phyloP scores from a whole-genome alignment of 2,113 vertebrate genomes.

The Labrus mixtus region DNA sequence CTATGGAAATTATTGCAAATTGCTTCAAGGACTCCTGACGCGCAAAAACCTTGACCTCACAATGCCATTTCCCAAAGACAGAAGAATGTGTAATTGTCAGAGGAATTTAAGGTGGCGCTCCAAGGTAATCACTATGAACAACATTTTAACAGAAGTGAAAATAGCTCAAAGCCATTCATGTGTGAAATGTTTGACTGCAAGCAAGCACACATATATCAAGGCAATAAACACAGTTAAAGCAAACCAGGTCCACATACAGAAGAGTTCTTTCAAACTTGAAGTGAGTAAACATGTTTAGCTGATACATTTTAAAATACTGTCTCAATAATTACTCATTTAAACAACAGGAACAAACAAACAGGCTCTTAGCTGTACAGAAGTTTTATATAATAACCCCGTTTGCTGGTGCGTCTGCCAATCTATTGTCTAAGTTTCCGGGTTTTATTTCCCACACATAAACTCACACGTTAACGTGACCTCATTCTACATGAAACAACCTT shows the following conservation, averaged over 20 bases:
- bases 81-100: constrained; percentile 70
- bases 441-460: constrained; percentile 81
- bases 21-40: constrained; percentile 83
- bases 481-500: constrained; percentile 89
- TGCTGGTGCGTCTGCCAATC: constrained; percentile 71
- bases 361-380: constrained; percentile 58
- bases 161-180: constrained; percentile 49
- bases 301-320: constrained; percentile 21
- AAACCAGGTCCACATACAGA: constrained; percentile 29
- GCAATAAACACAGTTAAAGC: constrained; percentile 23
- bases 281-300: constrained; percentile 42
- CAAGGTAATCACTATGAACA: constrained; percentile 61
- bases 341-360: constrained; percentile 75
- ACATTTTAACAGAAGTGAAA: constrained; percentile 59
- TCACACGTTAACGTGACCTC: constrained; percentile 77
- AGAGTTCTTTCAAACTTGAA: constrained; percentile 33
- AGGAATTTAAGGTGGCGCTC: constrained; percentile 68
- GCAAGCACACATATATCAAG: constrained; percentile 28
- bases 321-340: constrained; percentile 62
- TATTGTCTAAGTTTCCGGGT: constrained; percentile 81
- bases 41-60: constrained; percentile 80
- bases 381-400: constrained; percentile 76
- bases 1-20: constrained; percentile 87
- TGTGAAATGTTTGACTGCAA: constrained; percentile 12
- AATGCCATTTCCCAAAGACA: constrained; percentile 71